Base-by-base conservation (phyloP, 2,113 vertebrate species). In the Pteropus alecto region DNA sequence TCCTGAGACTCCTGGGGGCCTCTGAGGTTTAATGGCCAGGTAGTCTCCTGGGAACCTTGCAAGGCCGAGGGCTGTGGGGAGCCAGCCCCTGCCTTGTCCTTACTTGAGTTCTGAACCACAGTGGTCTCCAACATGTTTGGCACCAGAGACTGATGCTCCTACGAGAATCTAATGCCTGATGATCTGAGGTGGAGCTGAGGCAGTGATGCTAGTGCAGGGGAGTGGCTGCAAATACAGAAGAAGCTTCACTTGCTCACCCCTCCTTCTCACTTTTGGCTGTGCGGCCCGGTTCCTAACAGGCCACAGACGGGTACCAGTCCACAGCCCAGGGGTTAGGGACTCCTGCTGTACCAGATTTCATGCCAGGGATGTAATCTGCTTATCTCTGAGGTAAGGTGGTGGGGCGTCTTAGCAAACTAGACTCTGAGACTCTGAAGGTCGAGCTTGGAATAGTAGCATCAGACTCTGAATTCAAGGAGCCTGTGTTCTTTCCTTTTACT, bases 401-500 rank as follows among this genome's bases (percentile, higher is more conserved):
- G 35, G 28, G 16, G 2, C 18, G 7, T 78, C 61, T 92, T 81
- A n/a, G n/a, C 38, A 30, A 33, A 19, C 24, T 56, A 22, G 48
- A 35, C 21, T 60, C 33, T 6, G 16, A 43, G 26, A 21, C 84
- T 92, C 58, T 22, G 0, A 48, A 85, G 77, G 48, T 26, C 0
- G 5, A 16, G 86, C 5, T 48, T 7, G 22, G 54, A 35, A n/a
- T 0, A 21, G 33, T 2, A 43, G 15, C 22, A 0, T 38, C 13
- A 9, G 77, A 7, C 48, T 83, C n/a, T 73, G 77, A 84, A 35
- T 19, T 54, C 54, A 71, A 24, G 12, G 16, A 41, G 4, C 21
- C 38, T 1, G 2, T 1, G 2, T 54, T 87, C n/a, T 67, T 28
- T 22, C 46, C 41, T 71, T 83, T 81, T 19, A n/a, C 28, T 30